Percentiles rank a stretch among this genome's conserved stretches.
phyloP scores from a whole-genome alignment of 2,113 vertebrate species.

The Anoura caudifer region DNA sequence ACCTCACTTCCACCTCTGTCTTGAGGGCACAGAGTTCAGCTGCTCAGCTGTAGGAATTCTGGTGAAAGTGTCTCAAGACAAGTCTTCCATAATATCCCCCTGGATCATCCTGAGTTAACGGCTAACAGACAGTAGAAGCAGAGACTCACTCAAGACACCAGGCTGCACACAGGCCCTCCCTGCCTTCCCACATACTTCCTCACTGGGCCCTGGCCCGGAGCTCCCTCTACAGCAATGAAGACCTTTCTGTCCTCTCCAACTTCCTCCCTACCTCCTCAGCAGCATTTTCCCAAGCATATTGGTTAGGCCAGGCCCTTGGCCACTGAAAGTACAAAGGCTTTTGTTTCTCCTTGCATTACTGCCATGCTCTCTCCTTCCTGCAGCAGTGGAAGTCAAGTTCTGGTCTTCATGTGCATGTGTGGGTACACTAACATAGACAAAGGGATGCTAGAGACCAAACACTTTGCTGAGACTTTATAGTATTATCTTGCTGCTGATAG shows the following conservation, averaged over 20 bases:
- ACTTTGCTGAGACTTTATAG: not conserved
- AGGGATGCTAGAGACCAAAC: not conserved
- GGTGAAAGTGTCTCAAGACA: not conserved
- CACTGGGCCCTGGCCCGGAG: not conserved
- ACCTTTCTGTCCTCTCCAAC: not conserved
- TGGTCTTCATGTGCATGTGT: too few species aligned
- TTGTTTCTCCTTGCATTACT: not conserved
- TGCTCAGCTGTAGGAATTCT: not conserved
- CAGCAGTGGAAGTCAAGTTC: not conserved
- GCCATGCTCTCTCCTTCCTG: not conserved
- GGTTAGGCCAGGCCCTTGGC: not conserved
- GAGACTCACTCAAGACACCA: not conserved
- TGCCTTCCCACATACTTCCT: not conserved
- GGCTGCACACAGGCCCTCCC: not conserved
- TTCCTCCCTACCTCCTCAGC: not conserved
- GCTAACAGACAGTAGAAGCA: not conserved
- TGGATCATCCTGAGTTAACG: not conserved
- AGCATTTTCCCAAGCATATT: not conserved
- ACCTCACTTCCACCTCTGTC: not conserved
- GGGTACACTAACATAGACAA: not conserved
- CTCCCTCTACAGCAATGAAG: not conserved
- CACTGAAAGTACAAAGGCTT: not conserved
- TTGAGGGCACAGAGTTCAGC: not conserved
- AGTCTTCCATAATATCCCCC: not conserved
- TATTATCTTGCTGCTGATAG: not conserved